phyloP scores from a whole-genome alignment of 2,888 invertebrate species.

The Latrodectus hesperus region DNA sequence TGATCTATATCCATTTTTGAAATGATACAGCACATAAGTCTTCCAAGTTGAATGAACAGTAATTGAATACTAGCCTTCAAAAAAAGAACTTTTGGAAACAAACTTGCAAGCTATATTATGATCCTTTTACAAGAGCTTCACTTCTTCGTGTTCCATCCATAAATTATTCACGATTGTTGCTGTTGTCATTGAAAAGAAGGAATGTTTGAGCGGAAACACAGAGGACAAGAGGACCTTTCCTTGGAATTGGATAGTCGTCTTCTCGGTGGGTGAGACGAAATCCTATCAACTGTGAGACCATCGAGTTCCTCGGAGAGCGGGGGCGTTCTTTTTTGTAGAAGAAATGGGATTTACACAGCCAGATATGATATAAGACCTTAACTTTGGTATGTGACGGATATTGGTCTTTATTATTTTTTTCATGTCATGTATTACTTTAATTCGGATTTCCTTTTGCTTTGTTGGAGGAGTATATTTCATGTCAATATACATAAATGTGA shows the following conservation, averaged over 20 bases:
- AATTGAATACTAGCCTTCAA: not conserved
- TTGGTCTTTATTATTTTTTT: not conserved
- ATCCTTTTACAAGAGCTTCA: not conserved
- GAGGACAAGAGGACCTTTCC: not conserved
- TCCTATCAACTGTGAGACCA: not conserved
- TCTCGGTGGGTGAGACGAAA: not conserved
- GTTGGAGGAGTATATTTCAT: too few species aligned
- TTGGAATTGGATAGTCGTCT: not conserved
- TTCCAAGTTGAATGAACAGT: not conserved
- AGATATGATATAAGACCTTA: not conserved
- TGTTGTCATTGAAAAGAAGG: not conserved
- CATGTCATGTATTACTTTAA: too few species aligned
- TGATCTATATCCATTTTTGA: not conserved
- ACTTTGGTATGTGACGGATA: not conserved
- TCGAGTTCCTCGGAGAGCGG: not conserved
- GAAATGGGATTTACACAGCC: not conserved
- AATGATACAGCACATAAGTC: not conserved
- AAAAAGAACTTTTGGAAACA: not conserved
- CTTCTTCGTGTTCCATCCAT: not conserved
- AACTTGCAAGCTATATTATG: not conserved
- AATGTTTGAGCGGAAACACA: not conserved
- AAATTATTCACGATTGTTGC: constrained; percentile 2
- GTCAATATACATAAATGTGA: too few species aligned
- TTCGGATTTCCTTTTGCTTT: too few species aligned
- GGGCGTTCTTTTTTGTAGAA: not conserved